A percentile compares a stretch with the other conserved stretches of the same genome.
These are phyloP conservation scores for Eolophus roseicapilla DNA, from an alignment of 2,113 vertebrate genomes.

Conservation along the genomic window DNA sequence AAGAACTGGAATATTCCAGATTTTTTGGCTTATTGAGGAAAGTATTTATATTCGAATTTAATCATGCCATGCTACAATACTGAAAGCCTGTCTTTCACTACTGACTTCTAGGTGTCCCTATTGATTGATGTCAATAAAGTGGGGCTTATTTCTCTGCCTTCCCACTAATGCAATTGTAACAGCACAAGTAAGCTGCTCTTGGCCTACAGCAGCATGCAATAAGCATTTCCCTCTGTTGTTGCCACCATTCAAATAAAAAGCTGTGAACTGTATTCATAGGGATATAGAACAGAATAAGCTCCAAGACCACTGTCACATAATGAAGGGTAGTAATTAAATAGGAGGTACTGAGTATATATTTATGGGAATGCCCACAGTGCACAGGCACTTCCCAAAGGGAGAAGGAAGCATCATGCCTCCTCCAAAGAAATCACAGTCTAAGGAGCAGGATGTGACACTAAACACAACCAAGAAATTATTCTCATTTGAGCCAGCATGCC, in stretches of 20 bases:
- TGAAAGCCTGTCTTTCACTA: not conserved
- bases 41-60: not conserved
- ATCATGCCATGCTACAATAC: not conserved
- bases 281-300: not conserved
- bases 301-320: not conserved
- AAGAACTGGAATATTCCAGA: not conserved
- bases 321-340: not conserved
- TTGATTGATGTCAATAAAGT: not conserved
- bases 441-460: constrained; percentile 5
- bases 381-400: not conserved
- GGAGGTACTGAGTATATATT: not conserved
- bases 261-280: not conserved
- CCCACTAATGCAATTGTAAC: not conserved
- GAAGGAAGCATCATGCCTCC: not conserved
- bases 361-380: constrained; percentile 5
- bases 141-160: not conserved
- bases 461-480: not conserved
- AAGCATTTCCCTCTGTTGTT: not conserved
- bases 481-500: not conserved
- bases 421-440: not conserved
- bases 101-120: not conserved
- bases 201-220: not conserved
- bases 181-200: not conserved
- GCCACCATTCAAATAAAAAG: not conserved
- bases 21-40: not conserved